phyloP scores from a whole-genome alignment of 2,113 vertebrate species.

The Drymodes brunneopygia region DNA sequence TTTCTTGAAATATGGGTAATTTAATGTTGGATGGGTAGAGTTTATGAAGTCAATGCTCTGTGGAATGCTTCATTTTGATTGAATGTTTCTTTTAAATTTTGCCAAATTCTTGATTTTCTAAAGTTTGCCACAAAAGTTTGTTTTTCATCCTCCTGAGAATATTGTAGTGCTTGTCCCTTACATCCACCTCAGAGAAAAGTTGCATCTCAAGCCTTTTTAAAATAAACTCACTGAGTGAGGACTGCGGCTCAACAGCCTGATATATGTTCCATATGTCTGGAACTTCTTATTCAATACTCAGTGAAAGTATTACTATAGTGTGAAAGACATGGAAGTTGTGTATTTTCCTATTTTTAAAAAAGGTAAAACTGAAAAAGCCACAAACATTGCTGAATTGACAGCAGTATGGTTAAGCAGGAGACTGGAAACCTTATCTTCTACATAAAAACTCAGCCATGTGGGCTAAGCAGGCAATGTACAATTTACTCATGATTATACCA shows the following conservation, averaged over 20 bases:
- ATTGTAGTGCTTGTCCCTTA: neutral
- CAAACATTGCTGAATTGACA: neutral
- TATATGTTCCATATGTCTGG: neutral
- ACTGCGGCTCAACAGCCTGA: rapidly evolving
- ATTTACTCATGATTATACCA: neutral
- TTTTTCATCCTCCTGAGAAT: neutral
- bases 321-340: neutral
- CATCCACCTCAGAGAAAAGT: neutral
- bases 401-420: neutral
- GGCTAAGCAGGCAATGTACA: neutral
- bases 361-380: neutral
- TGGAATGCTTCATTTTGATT: neutral
- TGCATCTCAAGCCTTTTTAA: neutral
- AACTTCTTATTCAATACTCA: neutral
- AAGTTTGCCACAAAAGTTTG: neutral
- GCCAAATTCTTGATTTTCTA: neutral
- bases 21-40: neutral
- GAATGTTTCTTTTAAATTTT: neutral
- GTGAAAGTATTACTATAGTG: neutral
- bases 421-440: neutral
- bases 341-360: neutral
- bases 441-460: neutral
- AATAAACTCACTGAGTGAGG: neutral
- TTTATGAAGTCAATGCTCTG: neutral
- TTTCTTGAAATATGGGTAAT: neutral